A percentile compares a stretch with the other conserved stretches of the same genome.
Conservation (phyloP, 2,797 vertebrate genomes). For the Catharus ustulatus region DNA sequence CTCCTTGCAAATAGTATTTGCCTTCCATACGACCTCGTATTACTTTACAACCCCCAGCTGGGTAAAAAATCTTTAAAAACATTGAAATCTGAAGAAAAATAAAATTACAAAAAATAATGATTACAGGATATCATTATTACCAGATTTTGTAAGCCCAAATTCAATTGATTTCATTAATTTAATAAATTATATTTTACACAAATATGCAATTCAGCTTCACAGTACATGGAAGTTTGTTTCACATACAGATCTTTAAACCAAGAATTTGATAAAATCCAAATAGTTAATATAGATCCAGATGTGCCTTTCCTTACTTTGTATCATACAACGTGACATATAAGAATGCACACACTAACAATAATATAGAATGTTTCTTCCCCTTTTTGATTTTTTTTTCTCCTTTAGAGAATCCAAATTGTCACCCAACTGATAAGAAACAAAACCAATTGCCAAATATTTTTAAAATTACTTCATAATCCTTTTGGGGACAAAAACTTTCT, state of each 20-base stretch:
- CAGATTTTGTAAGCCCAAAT: neutral
- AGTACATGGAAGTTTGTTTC: neutral
- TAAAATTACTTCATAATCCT: rapidly evolving
- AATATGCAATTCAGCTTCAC: neutral
- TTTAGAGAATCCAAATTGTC: neutral
- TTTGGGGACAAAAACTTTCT: neutral
- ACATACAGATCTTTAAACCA: neutral
- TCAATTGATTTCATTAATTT: neutral
- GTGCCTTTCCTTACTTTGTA: neutral
- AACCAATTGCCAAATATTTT: neutral
- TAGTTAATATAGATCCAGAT: neutral
- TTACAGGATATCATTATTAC: neutral
- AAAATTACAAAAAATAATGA: rapidly evolving
- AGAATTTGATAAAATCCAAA: neutral
- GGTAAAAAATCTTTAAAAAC: neutral
- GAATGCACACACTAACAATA: neutral
- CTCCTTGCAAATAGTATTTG: neutral
- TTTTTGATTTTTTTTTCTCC: neutral
- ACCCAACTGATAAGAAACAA: neutral
- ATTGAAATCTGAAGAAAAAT: neutral
- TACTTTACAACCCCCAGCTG: neutral
- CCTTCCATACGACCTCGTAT: neutral
- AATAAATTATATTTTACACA: neutral
- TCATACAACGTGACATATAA: neutral
- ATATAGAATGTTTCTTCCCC: rapidly evolving